These are phyloP conservation scores for Dendronephthya gigantea DNA, from an alignment of 64 coral and sea anemone genomes.

Conservation along the genomic window DNA sequence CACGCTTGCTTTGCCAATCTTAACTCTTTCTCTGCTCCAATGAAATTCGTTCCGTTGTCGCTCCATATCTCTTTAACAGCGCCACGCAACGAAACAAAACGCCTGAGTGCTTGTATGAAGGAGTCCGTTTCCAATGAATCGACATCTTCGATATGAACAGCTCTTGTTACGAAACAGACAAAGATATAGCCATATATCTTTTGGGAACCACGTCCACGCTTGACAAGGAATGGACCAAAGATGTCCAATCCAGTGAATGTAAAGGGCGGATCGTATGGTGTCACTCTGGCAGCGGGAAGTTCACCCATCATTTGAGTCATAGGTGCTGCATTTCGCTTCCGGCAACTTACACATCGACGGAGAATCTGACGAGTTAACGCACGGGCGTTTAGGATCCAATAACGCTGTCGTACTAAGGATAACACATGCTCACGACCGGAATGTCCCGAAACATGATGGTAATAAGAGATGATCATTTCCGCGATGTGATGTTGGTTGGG, in stretches of 20 bases:
- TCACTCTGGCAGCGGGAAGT: not conserved
- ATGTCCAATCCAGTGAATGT: not conserved
- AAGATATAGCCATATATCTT: not conserved
- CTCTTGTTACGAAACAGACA: not conserved
- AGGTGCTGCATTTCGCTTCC: not conserved
- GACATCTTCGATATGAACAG: not conserved
- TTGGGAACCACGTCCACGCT: not conserved
- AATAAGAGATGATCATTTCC: too few relatives aligned
- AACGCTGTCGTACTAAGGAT: not conserved
- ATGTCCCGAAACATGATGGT: too few relatives aligned
- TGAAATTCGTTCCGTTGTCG: not conserved
- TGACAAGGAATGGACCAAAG: not conserved
- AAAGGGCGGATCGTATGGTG: too few relatives aligned
- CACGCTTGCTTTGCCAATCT: not conserved
- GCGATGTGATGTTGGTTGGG: not conserved
- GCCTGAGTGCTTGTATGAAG: not conserved
- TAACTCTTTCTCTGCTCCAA: not conserved
- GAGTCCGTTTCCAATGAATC: not conserved
- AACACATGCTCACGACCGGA: not conserved
- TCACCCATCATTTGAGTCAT: not conserved
- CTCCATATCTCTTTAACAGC: not conserved
- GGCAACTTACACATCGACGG: not conserved
- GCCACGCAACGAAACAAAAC: not conserved
- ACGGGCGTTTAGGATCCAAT: not conserved
- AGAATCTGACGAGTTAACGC: not conserved